Percentiles rank a stretch among this genome's conserved stretches.
These are phyloP conservation scores for Bombus vancouverensis DNA, from an alignment of 1,140 invertebrate species.

Conservation along the genomic window DNA sequence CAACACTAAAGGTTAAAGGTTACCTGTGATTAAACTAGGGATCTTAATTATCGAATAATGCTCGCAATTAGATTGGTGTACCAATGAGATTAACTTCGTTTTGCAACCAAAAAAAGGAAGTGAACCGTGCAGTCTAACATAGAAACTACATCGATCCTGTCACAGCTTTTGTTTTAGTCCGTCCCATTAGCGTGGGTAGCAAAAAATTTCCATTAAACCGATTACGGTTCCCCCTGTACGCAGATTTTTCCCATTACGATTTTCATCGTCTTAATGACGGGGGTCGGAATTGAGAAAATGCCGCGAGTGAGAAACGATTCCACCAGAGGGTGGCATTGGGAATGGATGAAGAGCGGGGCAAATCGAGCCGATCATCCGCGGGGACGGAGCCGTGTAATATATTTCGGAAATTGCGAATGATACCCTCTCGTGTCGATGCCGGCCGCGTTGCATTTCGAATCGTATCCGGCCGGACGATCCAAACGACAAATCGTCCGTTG, in stretches of 20 bases:
- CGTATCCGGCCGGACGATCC: constrained; percentile 52
- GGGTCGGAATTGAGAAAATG: constrained; percentile 37
- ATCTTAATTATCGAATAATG: too few species aligned
- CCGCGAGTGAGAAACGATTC: constrained; percentile 3
- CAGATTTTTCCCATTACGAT: not conserved
- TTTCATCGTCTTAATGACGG: constrained; percentile 40
- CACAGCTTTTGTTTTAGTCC: not conserved
- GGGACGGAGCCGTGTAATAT: constrained; percentile 62
- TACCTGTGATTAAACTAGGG: too few species aligned
- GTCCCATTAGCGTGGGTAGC: not conserved
- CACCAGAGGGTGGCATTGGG: not conserved
- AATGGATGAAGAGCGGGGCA: constrained; percentile 26
- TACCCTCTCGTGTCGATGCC: constrained; percentile 23
- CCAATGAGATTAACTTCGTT: too few species aligned
- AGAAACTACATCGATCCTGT: not conserved
- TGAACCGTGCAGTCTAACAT: not conserved
- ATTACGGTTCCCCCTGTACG: constrained; percentile 8
- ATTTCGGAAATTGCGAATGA: constrained; percentile 70
- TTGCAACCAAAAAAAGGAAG: too few species aligned
- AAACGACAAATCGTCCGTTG: constrained; percentile 60
- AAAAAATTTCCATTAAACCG: constrained; percentile 42
- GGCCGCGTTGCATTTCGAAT: constrained; percentile 55
- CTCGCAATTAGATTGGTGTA: too few species aligned
- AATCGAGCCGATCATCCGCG: constrained; percentile 60
- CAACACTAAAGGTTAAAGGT: too few species aligned